A percentile compares a stretch with the other conserved stretches of the same genome.
Evolutionary conservation across 2,113 vertebrate genomes (phyloP).

Genomic region (Garra rufa): DNA sequence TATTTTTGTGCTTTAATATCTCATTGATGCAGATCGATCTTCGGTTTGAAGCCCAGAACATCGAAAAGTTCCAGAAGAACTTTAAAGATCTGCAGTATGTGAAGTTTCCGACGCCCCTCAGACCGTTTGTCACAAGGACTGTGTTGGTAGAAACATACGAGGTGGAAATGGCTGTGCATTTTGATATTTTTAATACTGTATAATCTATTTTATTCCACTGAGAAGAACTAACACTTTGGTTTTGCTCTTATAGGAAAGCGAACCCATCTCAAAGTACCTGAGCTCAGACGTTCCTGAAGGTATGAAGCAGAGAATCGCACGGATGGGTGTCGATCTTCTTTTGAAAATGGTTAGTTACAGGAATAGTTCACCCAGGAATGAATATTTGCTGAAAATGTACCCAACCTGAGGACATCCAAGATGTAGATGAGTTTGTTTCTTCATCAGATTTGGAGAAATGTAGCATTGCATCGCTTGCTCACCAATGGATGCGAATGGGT

Average conservation of each 20-base stretch:
- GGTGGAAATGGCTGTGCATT: conserved; percentile 67
- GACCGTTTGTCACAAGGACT: conserved; percentile 85
- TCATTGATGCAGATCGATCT: conserved; percentile 85
- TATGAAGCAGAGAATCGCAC: conserved; percentile 85
- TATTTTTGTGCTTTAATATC: background rate
- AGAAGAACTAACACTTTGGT: background rate
- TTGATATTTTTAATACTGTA: background rate
- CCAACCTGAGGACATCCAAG: background rate
- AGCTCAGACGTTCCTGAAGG: conserved; percentile 70
- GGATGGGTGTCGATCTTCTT: conserved; percentile 89
- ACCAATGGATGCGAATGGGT: background rate
- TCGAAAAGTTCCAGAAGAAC: conserved; percentile 88
- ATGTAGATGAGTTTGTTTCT: background rate
- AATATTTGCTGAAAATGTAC: background rate
- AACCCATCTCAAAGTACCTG: conserved; percentile 88
- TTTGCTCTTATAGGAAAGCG: conserved; percentile 82
- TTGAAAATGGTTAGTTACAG: conserved; percentile 88
- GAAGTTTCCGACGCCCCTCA: conserved; percentile 88
- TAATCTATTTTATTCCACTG: no score
- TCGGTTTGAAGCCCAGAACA: conserved; percentile 88
- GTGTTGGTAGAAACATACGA: conserved; percentile 94
- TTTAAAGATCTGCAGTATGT: conserved; percentile 86
- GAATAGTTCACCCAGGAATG: background rate
- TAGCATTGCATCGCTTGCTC: background rate
- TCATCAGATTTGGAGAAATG: background rate